These are phyloP conservation scores for Linnaemya vulpina DNA, from an alignment of 2,888 invertebrate species.

Conservation along the genomic window DNA sequence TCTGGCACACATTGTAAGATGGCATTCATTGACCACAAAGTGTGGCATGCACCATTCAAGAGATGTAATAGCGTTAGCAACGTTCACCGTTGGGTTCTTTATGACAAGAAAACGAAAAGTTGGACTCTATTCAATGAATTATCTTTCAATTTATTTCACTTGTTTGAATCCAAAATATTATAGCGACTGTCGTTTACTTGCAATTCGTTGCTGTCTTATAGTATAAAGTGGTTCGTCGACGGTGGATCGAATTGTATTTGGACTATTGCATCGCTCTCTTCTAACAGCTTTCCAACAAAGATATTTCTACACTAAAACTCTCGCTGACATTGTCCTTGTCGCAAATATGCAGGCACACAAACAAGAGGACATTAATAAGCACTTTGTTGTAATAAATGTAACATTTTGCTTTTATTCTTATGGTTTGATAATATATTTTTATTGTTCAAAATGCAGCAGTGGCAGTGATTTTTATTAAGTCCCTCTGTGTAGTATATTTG, in stretches of 20 bases:
- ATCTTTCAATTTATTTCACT: no score
- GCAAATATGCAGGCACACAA: background rate
- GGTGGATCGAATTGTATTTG: no score
- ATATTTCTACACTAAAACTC: background rate
- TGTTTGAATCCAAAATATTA: no score
- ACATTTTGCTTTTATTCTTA: slow-evolving; percentile 37
- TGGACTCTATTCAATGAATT: no score
- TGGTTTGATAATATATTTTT: background rate
- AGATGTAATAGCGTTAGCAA: no score
- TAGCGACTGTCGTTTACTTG: no score
- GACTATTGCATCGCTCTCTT: background rate
- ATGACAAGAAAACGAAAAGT: no score
- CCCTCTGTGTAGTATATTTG: background rate
- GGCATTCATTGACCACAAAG: no score
- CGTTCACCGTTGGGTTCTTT: no score
- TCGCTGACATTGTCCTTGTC: slow-evolving; percentile 16
- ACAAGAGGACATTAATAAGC: slow-evolving; percentile 28
- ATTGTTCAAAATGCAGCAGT: background rate
- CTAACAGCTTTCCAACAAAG: background rate
- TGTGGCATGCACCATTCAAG: no score
- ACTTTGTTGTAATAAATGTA: slow-evolving; percentile 36
- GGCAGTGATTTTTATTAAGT: slow-evolving; percentile 21
- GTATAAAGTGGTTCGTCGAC: background rate
- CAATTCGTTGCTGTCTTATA: no score
- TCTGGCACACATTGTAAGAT: no score